Base-by-base conservation (phyloP, 2,113 vertebrate genomes). In the Hassar affinis region DNA sequence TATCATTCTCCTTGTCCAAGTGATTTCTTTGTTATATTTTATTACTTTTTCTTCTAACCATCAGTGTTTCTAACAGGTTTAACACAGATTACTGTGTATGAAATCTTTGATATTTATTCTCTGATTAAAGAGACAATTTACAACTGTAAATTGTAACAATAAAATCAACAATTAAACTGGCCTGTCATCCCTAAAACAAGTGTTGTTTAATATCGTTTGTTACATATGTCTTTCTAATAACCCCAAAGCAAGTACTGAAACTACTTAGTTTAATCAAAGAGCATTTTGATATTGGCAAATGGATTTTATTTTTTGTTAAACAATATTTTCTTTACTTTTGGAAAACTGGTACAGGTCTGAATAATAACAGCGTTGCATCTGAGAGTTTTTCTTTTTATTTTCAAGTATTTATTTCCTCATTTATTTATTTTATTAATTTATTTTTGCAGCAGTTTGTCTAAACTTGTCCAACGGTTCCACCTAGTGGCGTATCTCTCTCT, bases 391-490 rank as follows among this genome's bases (percentile, higher is more conserved):
- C 59, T 33, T 2, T 52, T 47, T 20, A 22, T 56, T 35, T 56
- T 25, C 6, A 15, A 5, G 27, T 30, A n/a, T 27, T 10, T 49
- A 0, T n/a, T 38, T 59, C 0, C 42, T 17, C 49, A 12, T 45
- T 38, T 68, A 4, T 49, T 3, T 61, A 1, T 10, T 30, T n/a
- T 12, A n/a, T 45, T 61, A 35, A 45, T 52, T n/a, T 6, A 54
- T n/a, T 79, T 18, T 72, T 35, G 18, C 75, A 1, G 49, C 42
- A 38, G 9, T 57, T 56, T 35, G 38, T 30, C 15, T 45, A n/a
- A 27, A 62, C 8, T n/a, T 54, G 80, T 49, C 62, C 78, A 78
- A 83, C 68, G 80, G 12, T 30, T n/a, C 80, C 81, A 27, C 51
- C 57, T 80, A 76, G 85, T 83, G 85, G 81, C 30, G 27, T 2